Evolutionary conservation across 1,140 invertebrate genomes (phyloP).

Genomic region (Aphaenogaster rudis): DNA sequence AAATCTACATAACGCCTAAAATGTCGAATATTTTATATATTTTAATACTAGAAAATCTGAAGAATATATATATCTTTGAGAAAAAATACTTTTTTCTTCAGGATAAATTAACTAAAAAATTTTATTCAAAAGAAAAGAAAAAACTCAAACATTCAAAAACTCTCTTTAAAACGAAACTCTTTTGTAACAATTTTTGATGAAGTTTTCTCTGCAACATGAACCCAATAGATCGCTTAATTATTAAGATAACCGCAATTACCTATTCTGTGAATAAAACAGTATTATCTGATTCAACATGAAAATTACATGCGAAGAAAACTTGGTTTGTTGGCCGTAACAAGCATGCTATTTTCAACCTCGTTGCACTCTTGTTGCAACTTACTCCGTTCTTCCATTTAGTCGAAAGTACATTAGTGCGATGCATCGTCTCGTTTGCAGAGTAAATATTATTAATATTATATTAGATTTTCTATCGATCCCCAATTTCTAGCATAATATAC

Average conservation of each 20-base stretch:
- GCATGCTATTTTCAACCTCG: slow-evolving; percentile 10
- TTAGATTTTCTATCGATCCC: neutral
- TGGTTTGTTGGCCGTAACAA: slow-evolving; percentile 7
- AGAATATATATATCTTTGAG: neutral
- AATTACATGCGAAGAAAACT: slow-evolving; percentile 7
- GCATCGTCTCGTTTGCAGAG: neutral
- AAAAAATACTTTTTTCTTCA: neutral
- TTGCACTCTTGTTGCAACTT: slow-evolving; percentile 13
- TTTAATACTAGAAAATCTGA: neutral
- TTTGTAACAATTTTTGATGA: no score
- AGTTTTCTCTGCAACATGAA: no score
- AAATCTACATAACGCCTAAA: neutral
- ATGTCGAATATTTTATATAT: neutral
- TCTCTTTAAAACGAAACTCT: no score
- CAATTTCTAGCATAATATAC: neutral
- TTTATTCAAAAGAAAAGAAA: no score
- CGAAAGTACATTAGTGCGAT: neutral
- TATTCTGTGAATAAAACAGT: neutral
- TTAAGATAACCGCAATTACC: neutral
- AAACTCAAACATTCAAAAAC: no score
- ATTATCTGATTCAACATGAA: slow-evolving; percentile 5
- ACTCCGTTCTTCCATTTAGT: neutral
- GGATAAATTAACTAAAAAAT: neutral
- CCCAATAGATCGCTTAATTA: neutral
- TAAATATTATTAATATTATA: slow-evolving; percentile 23